A percentile compares a stretch with the other conserved stretches of the same genome.
Conservation (phyloP, 2,113 vertebrate genomes). For the Psittacula cyanocephala region DNA sequence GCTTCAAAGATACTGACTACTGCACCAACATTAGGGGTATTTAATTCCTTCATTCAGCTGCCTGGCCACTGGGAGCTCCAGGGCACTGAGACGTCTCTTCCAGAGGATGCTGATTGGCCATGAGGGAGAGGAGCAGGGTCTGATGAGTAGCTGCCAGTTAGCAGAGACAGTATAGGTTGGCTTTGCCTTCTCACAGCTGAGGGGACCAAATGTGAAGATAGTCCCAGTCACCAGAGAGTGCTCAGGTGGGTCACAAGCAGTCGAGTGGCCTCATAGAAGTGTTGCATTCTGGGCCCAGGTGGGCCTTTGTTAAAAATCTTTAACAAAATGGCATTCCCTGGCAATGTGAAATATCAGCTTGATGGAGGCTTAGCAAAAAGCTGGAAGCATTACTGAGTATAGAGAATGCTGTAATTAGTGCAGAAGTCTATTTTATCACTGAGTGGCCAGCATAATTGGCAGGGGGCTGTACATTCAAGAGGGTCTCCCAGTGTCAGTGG, state of each 20-base stretch:
- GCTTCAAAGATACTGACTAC: not conserved
- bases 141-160: not conserved
- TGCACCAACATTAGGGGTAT: not conserved
- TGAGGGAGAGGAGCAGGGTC: not conserved
- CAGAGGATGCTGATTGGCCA: not conserved
- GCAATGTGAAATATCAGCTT: not conserved
- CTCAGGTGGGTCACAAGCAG: not conserved
- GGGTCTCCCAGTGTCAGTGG: not conserved
- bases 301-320: not conserved
- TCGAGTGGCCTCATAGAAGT: not conserved
- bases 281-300: not conserved
- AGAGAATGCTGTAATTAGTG: not conserved
- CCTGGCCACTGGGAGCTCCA: not conserved
- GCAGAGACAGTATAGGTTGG: not conserved
- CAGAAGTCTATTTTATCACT: not conserved
- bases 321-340: not conserved
- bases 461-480: not conserved
- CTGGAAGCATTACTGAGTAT: not conserved
- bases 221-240: not conserved
- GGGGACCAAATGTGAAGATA: not conserved
- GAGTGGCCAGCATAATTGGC: rapidly evolving
- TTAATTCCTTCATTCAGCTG: not conserved
- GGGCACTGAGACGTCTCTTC: not conserved
- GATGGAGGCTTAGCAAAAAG: not conserved
- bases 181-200: not conserved